These are phyloP conservation scores for Sebastes vulpes DNA, from an alignment of 2,797 vertebrate genomes.

Conservation along the genomic window DNA sequence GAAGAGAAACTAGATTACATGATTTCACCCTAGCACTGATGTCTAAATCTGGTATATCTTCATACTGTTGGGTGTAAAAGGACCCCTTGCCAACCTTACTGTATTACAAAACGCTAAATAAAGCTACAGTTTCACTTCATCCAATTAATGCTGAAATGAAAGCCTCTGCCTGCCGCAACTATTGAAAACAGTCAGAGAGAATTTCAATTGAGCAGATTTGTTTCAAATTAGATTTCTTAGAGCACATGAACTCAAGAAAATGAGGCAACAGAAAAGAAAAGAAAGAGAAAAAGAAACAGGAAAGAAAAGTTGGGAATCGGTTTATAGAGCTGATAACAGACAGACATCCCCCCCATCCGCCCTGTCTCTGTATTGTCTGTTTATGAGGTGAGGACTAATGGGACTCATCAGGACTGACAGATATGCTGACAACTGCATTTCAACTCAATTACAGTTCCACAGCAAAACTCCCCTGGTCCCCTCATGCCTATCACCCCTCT, in stretches of 20 bases:
- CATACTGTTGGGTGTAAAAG: slow-evolving; percentile 66
- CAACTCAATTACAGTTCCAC: slow-evolving; percentile 82
- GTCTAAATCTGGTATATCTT: slow-evolving; percentile 62
- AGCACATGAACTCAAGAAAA: background rate
- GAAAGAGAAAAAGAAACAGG: background rate
- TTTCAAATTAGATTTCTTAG: slow-evolving; percentile 45
- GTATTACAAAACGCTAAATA: slow-evolving; percentile 47
- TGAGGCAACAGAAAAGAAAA: background rate
- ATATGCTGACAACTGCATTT: slow-evolving; percentile 83
- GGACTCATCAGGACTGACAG: slow-evolving; percentile 78
- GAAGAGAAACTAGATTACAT: slow-evolving; percentile 75
- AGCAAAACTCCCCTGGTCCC: slow-evolving; percentile 69
- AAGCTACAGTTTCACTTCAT: slow-evolving; percentile 74
- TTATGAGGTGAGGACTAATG: slow-evolving; percentile 80
- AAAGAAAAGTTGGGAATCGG: slow-evolving; percentile 37
- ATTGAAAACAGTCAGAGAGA: slow-evolving; percentile 32
- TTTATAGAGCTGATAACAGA: slow-evolving; percentile 67
- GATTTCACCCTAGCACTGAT: slow-evolving; percentile 52
- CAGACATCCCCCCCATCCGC: slow-evolving; percentile 20
- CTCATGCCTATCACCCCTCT: slow-evolving; percentile 66
- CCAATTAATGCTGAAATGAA: slow-evolving; percentile 55
- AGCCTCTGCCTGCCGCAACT: slow-evolving; percentile 31
- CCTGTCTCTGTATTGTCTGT: slow-evolving; percentile 64
- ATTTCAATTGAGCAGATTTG: slow-evolving; percentile 19
- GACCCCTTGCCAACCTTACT: slow-evolving; percentile 59